Base-by-base conservation (phyloP, 2,797 vertebrate genomes). In the Sitta carolinensis region DNA sequence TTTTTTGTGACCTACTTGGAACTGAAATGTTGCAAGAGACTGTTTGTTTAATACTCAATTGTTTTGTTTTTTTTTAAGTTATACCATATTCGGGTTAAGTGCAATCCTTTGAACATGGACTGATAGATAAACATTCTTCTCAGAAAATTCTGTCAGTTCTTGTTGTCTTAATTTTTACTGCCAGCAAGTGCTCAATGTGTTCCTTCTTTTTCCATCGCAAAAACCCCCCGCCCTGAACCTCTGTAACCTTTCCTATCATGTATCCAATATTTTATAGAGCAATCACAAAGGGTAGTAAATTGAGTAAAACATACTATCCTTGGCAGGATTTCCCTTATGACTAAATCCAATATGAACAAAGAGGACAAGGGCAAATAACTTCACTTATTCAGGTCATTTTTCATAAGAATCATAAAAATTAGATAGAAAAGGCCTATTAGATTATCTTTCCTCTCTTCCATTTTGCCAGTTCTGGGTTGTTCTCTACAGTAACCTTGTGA, bases 321-420 rank as follows among this genome's bases (percentile, higher is more conserved):
- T 94, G 93, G 78, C 68, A 83, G 83, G 77, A 90, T 94, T 94
- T 95, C 94, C 91, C 91, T 92, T 63, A 57, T 87, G 91, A 91
- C 84, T 93, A 54, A 89, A 95, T 92, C 84, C 85, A 61, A 32
- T 84, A 79, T 82, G 90, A 97, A 79, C 86, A 95, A 93, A 89
- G 90, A 94, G 95, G 94, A 94, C 94, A 95, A 96, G 95, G 95
- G 95, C 95, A 95, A 95, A 95, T 84, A 96, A 93, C 93, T 92
- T 90, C 91, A 89, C 73, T 94, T 95, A 95, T 95, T 92, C 88
- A 92, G 94, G 93, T 95, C 94, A 77, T 95, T 97, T 95, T 89
- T 96, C 90, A 93, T 79, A 66, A 68, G 84, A 70, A 82, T 90
- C 77, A 67, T 95, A 30, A 91, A 91, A 94, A 67, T 89, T 87